phyloP scores from a whole-genome alignment of 2,888 invertebrate species.

The Trachelus stipa region DNA sequence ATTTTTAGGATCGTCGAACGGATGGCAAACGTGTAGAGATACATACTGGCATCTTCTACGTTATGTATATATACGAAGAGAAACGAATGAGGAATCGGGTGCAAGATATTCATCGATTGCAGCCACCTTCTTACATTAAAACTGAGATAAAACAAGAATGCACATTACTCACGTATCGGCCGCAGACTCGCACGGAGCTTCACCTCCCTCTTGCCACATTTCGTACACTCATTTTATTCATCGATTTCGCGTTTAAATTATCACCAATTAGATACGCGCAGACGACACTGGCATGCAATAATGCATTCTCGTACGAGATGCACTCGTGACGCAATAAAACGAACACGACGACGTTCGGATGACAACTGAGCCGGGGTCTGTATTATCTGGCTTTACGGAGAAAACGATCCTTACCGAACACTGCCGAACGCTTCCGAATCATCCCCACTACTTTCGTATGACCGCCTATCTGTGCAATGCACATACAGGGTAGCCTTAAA shows the following conservation, averaged over 20 bases:
- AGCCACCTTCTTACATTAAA: constrained; percentile 12
- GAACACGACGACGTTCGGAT: constrained; percentile 36
- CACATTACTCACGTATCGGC: constrained; percentile 51
- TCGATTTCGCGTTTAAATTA: constrained; percentile 17
- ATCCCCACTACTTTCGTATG: not conserved
- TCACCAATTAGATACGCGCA: not conserved
- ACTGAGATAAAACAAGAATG: not conserved
- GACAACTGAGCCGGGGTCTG: constrained; percentile 34
- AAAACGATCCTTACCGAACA: constrained; percentile 24
- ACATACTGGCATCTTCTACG: constrained; percentile 16
- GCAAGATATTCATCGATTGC: constrained; percentile 30
- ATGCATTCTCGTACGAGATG: constrained; percentile 15
- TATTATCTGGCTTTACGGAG: constrained; percentile 15
- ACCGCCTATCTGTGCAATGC: not conserved
- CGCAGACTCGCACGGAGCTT: constrained; percentile 55
- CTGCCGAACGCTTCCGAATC: constrained; percentile 16
- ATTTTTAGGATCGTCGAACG: constrained; percentile 33
- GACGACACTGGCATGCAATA: constrained; percentile 1
- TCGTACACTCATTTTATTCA: constrained; percentile 45
- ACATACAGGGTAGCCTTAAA: not conserved
- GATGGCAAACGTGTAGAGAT: constrained; percentile 13
- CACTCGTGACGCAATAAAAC: constrained; percentile 31
- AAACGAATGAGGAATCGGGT: not conserved
- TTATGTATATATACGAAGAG: not conserved
- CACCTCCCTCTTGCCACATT: constrained; percentile 62